A percentile compares a stretch with the other conserved stretches of the same genome.
Conservation (phyloP, 1,140 invertebrate species). For the Pseudachorutes palmiensis region DNA sequence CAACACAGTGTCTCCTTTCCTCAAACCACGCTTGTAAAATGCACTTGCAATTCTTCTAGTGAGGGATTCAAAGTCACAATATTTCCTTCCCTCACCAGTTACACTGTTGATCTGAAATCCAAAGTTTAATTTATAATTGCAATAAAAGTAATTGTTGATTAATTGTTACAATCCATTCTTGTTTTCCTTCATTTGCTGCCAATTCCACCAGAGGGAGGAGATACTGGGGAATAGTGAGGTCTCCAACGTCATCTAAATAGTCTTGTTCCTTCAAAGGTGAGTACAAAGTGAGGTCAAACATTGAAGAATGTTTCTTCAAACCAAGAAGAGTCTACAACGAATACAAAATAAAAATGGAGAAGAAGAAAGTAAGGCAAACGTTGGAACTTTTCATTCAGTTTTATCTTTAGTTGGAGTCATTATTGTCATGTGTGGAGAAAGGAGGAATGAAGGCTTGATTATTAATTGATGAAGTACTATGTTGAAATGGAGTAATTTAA, state of each 20-base stretch:
- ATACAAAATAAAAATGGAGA: too few relatives aligned
- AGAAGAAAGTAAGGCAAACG: too few relatives aligned
- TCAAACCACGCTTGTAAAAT: slow-evolving; percentile 30
- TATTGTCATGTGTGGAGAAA: too few relatives aligned
- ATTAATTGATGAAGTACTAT: too few relatives aligned
- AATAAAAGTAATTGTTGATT: not conserved
- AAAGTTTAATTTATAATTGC: not conserved
- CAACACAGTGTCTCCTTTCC: slow-evolving; percentile 29
- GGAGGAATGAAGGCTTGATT: too few relatives aligned
- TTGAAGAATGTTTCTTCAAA: too few relatives aligned
- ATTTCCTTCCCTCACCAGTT: slow-evolving; percentile 21
- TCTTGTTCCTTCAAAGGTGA: not conserved
- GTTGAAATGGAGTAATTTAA: too few relatives aligned
- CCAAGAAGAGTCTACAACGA: too few relatives aligned
- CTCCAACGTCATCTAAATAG: not conserved
- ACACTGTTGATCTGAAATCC: slow-evolving; percentile 22
- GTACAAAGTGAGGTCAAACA: not conserved
- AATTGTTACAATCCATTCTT: slow-evolving; percentile 2
- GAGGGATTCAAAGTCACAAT: slow-evolving; percentile 21
- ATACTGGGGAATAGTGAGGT: not conserved
- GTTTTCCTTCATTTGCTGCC: not conserved
- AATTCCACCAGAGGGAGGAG: not conserved
- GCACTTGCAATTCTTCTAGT: slow-evolving; percentile 26
- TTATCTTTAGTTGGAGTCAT: too few relatives aligned
- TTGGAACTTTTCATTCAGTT: too few relatives aligned